Conservation (phyloP, 2,797 vertebrate species). For the Hoplostethus atlanticus region DNA sequence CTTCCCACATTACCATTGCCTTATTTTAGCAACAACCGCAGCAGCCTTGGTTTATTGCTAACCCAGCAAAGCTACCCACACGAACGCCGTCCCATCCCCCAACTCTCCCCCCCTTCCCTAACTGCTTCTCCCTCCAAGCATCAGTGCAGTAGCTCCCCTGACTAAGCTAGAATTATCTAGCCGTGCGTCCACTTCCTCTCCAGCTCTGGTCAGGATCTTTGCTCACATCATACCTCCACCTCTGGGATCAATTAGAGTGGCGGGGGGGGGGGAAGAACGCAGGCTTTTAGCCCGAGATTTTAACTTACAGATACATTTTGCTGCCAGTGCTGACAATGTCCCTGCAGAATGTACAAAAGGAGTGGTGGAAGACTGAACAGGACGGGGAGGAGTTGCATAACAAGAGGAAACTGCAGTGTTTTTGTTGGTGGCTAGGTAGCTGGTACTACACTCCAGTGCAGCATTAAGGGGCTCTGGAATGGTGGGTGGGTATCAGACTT, state of each 20-base stretch:
- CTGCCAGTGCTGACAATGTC: constrained; percentile 44
- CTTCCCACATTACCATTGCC: constrained; percentile 37
- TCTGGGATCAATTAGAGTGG: constrained; percentile 64
- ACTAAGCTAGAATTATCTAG: constrained; percentile 2
- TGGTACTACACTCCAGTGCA: constrained; percentile 9
- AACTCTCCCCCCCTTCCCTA: constrained; percentile 3
- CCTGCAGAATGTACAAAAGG: not conserved
- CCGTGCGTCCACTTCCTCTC: constrained; percentile 17
- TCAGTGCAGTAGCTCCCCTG: not conserved
- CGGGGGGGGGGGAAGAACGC: constrained; percentile 4
- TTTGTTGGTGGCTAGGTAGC: constrained; percentile 27
- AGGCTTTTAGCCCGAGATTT: constrained; percentile 28
- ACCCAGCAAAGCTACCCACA: constrained; percentile 58
- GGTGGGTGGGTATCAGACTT: constrained; percentile 1
- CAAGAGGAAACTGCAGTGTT: constrained; percentile 27
- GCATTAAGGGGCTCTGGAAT: constrained; percentile 37
- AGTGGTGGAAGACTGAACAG: not conserved
- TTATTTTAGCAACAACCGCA: constrained; percentile 54
- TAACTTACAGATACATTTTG: not conserved
- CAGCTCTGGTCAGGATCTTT: constrained; percentile 22
- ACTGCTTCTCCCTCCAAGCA: constrained; percentile 7
- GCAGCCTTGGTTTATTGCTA: constrained; percentile 58
- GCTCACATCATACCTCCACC: constrained; percentile 37
- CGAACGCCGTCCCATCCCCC: constrained; percentile 15
- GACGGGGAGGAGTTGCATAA: constrained; percentile 27